Conservation (phyloP, 2,888 invertebrate species). For the Gryllus longicercus region DNA sequence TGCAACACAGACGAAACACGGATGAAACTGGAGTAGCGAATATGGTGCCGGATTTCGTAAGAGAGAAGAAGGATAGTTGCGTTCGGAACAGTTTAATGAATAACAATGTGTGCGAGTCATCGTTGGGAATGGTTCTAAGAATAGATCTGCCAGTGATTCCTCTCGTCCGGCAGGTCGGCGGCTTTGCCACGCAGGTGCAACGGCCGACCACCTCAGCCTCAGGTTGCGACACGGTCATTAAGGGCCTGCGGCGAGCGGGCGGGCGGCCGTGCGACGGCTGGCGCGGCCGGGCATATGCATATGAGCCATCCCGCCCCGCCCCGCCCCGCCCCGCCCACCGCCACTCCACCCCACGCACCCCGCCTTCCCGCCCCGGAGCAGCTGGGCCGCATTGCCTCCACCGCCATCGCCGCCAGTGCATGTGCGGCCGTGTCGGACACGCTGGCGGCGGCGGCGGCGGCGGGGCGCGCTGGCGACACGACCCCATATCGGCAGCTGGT, state of each 20-base stretch:
- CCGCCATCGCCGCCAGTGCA: background rate
- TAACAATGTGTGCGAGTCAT: no score
- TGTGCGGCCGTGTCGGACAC: conserved; percentile 17
- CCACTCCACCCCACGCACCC: background rate
- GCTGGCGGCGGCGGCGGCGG: background rate
- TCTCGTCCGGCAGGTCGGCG: no score
- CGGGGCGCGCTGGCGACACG: background rate
- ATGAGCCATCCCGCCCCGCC: background rate
- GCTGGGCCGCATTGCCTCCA: background rate
- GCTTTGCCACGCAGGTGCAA: background rate
- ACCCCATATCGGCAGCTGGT: conserved; percentile 8
- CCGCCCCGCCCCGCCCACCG: background rate
- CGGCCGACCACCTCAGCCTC: background rate
- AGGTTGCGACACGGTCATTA: conserved; percentile 17
- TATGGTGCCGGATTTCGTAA: no score
- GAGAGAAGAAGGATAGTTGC: no score
- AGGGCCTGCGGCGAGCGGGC: background rate
- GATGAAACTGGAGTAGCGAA: no score
- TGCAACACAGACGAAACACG: no score
- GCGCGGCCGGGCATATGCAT: background rate
- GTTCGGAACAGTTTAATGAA: no score
- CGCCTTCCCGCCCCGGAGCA: background rate
- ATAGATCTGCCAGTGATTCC: no score
- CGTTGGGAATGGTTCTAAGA: no score
- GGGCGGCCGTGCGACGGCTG: background rate